Evolutionary conservation across 2,113 vertebrate species (phyloP).

Genomic region (Hemichromis elongatus): DNA sequence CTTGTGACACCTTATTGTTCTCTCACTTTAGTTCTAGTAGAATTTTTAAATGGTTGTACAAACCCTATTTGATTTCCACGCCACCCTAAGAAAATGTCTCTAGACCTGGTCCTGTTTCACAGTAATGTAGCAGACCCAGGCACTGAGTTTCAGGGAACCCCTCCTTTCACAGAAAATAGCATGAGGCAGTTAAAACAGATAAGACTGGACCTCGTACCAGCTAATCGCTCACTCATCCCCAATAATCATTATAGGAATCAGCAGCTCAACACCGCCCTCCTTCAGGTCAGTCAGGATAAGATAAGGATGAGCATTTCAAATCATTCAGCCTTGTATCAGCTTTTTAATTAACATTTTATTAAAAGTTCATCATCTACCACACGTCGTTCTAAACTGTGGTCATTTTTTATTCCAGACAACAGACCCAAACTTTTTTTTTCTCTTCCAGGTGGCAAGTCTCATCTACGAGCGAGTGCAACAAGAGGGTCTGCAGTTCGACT

Average conservation of each 20-base stretch:
- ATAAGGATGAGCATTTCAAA: background rate
- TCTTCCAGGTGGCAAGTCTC: conserved; percentile 76
- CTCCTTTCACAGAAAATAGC: background rate
- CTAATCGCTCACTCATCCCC: background rate
- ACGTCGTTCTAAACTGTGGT: background rate
- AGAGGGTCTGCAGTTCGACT: conserved; percentile 71
- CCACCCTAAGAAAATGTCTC: too few relatives aligned
- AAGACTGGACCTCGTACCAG: background rate
- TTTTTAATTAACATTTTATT: background rate
- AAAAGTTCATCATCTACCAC: background rate
- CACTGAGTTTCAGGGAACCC: background rate
- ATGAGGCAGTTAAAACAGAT: background rate
- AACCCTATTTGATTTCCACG: too few relatives aligned
- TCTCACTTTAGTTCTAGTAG: too few relatives aligned
- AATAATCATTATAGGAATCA: background rate
- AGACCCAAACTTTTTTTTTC: background rate
- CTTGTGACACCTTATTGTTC: too few relatives aligned
- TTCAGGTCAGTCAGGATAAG: background rate
- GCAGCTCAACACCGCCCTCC: background rate
- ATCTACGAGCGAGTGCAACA: conserved; percentile 75
- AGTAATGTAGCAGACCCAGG: background rate
- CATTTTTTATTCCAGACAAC: background rate
- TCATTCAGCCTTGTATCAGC: background rate
- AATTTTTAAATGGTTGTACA: too few relatives aligned
- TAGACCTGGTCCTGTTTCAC: too few relatives aligned